Percentiles rank a stretch among this genome's conserved stretches.
phyloP scores from a whole-genome alignment of 2,797 vertebrate genomes.

The Eutrigla gurnardus region DNA sequence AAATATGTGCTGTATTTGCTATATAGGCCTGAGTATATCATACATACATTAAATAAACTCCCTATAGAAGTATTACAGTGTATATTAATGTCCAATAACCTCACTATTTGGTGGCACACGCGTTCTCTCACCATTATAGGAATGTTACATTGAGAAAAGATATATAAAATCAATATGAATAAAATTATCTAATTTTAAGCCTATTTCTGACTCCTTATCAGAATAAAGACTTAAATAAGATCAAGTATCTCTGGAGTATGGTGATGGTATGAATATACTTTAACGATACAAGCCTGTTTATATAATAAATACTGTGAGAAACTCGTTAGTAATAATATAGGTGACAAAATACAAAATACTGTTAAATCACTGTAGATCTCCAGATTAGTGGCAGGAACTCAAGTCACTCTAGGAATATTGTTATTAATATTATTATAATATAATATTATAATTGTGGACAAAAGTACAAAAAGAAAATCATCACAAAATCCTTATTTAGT shows the following conservation, averaged over 20 bases:
- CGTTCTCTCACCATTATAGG: not conserved
- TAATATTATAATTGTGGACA: not conserved
- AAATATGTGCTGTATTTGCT: not conserved
- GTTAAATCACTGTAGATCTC: not conserved
- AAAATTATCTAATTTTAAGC: too few species aligned
- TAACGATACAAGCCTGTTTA: not conserved
- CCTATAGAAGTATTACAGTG: not conserved
- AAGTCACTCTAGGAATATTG: not conserved
- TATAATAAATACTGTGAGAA: not conserved
- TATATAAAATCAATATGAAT: too few species aligned
- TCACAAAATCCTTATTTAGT: not conserved
- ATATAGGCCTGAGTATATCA: not conserved
- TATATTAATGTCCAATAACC: not conserved
- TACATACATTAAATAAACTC: constrained; percentile 5
- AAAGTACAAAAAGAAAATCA: not conserved
- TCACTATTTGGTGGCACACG: not conserved
- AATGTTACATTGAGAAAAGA: not conserved
- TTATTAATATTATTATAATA: not conserved
- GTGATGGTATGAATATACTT: not conserved
- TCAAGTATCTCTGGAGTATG: not conserved
- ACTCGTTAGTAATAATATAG: not conserved
- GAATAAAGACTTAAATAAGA: too few species aligned
- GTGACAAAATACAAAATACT: not conserved
- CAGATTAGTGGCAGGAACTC: not conserved
- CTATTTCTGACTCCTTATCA: too few species aligned